Conservation (phyloP, 2,797 vertebrate species). For the Myripristis jacobus region DNA sequence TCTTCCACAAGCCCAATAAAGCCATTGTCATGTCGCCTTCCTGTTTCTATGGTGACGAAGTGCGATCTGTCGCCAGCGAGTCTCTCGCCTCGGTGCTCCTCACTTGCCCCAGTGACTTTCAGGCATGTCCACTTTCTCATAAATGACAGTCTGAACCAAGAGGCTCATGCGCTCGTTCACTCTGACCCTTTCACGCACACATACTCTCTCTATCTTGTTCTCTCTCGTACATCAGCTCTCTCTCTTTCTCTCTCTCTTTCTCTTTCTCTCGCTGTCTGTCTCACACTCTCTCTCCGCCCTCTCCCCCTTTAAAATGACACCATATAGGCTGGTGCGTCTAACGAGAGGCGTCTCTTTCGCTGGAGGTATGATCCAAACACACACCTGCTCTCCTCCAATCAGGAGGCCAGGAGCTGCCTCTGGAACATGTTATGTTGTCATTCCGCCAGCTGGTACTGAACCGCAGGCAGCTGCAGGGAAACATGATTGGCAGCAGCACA, state of each 20-base stretch:
- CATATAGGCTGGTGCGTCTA: constrained; percentile 23
- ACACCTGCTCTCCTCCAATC: constrained; percentile 66
- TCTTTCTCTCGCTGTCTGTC: neutral
- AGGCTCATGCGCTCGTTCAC: constrained; percentile 11
- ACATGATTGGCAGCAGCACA: constrained; percentile 57
- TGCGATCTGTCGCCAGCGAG: constrained; percentile 76
- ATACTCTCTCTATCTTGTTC: too few species aligned
- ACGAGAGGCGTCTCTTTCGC: constrained; percentile 46
- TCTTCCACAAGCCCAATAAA: constrained; percentile 70
- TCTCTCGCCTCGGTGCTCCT: constrained; percentile 70
- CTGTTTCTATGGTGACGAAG: constrained; percentile 90
- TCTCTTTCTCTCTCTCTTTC: constrained; percentile 2
- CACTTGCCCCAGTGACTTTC: constrained; percentile 75
- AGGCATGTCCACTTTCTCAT: constrained; percentile 70
- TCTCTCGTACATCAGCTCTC: neutral
- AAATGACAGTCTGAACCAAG: constrained; percentile 39
- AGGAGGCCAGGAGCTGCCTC: constrained; percentile 63
- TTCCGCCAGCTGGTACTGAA: constrained; percentile 65
- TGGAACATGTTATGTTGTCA: constrained; percentile 46
- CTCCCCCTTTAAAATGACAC: constrained; percentile 16
- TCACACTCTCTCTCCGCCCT: neutral
- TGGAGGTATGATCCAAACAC: constrained; percentile 51
- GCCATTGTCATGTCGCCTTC: constrained; percentile 79
- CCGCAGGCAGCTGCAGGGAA: constrained; percentile 46
- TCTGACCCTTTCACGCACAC: constrained; percentile 7